Evolutionary conservation across 92 coral and sea anemone genomes (phyloP).

Genomic region (Actinostola sp.): DNA sequence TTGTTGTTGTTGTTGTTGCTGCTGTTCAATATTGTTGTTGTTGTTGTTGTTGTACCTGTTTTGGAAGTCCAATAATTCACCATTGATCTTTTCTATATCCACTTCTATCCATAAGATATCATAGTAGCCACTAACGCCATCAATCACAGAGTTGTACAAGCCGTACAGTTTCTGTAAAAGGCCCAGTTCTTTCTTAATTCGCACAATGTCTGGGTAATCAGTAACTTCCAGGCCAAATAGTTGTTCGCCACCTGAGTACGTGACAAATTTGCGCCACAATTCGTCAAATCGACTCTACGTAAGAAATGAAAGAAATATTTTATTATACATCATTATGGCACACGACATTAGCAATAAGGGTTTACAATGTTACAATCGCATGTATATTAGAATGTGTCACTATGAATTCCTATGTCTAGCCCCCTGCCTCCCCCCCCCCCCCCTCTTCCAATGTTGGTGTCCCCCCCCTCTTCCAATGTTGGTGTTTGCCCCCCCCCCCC

Average conservation of each 20-base stretch:
- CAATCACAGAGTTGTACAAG: conserved; percentile 84
- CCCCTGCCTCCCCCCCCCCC: no score
- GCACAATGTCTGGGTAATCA: conserved; percentile 81
- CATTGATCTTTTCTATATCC: conserved; percentile 86
- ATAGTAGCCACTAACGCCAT: conserved; percentile 85
- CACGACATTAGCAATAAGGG: no score
- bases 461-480: no score
- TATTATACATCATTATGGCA: no score
- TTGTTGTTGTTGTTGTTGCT: no score
- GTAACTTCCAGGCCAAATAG: conserved; percentile 85
- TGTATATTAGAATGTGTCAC: no score
- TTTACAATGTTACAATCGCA: no score
- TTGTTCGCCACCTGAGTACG: conserved; percentile 90
- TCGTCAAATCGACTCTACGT: conserved; percentile 78
- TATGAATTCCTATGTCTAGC: no score
- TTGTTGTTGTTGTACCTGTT: conserved; percentile 88
- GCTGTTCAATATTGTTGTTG: no score
- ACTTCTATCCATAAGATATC: conserved; percentile 92
- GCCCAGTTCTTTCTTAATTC: conserved; percentile 85
- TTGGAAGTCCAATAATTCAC: conserved; percentile 82
- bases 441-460: no score
- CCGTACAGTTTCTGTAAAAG: conserved; percentile 86
- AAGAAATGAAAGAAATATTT: background rate
- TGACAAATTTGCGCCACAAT: conserved; percentile 83
- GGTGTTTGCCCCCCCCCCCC: no score